Conservation (phyloP, 1,140 invertebrate genomes). For the Drosophila nigrodunni region DNA sequence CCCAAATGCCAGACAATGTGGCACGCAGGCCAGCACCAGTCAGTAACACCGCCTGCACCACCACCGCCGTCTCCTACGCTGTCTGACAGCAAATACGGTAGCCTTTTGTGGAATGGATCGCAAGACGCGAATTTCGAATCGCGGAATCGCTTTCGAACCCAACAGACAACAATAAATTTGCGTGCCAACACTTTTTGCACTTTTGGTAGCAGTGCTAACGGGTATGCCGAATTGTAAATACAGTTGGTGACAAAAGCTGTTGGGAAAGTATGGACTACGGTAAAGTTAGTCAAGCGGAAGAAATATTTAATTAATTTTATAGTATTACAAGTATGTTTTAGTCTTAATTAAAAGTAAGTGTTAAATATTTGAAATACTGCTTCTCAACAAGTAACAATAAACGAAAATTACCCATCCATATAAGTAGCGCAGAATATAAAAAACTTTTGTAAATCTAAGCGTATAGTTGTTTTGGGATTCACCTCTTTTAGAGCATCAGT, state of each 20-base stretch:
- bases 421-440: too few relatives aligned
- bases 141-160: constrained; percentile 39
- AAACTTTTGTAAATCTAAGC: too few relatives aligned
- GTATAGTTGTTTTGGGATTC: too few relatives aligned
- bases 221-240: constrained; percentile 35
- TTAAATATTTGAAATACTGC: too few relatives aligned
- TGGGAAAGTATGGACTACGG: too few relatives aligned
- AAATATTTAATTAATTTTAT: too few relatives aligned
- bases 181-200: constrained; percentile 72
- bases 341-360: too few relatives aligned
- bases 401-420: too few relatives aligned
- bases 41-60: too few relatives aligned
- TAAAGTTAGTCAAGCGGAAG: too few relatives aligned
- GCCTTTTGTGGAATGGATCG: constrained; percentile 74
- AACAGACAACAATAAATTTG: constrained; percentile 80
- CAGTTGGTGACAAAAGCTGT: background rate
- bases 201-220: background rate
- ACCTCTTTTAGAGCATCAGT: background rate
- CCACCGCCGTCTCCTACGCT: constrained; percentile 23
- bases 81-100: constrained; percentile 71
- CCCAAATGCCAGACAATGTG: constrained; percentile 76
- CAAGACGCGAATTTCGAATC: constrained; percentile 35
- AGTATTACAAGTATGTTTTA: too few relatives aligned
- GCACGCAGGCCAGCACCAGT: constrained; percentile 50
- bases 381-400: too few relatives aligned